A percentile compares a stretch with the other conserved stretches of the same genome.
phyloP scores from a whole-genome alignment of 2,113 vertebrate genomes.

The Redunca redunca region DNA sequence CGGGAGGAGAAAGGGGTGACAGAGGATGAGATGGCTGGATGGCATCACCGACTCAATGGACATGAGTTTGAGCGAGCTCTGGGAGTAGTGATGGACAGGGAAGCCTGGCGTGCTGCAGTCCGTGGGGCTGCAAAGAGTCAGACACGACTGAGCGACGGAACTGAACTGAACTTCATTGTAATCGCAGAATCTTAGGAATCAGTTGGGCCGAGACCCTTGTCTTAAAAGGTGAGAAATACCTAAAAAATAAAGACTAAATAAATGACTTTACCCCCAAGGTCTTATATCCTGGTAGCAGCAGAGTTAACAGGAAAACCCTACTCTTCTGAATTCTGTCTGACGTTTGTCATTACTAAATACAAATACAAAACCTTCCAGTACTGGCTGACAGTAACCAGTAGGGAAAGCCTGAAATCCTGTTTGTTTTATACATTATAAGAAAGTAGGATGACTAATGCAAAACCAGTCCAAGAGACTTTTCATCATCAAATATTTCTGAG shows the following conservation, averaged over 20 bases:
- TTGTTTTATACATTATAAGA: neutral
- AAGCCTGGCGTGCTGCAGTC: fast-evolving
- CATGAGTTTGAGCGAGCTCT: neutral
- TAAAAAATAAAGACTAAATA: neutral
- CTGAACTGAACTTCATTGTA: neutral
- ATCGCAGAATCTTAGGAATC: neutral
- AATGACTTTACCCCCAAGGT: neutral
- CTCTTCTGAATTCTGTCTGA: neutral
- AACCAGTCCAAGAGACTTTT: neutral
- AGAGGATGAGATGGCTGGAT: neutral
- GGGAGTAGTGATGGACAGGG: neutral
- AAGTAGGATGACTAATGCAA: neutral
- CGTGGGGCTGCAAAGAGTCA: neutral
- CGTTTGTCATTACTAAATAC: neutral
- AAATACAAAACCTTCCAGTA: neutral
- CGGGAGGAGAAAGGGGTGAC: neutral
- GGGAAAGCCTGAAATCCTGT: neutral
- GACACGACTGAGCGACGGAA: neutral
- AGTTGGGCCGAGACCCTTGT: neutral
- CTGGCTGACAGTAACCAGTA: neutral
- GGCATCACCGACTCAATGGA: neutral
- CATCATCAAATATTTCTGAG: neutral
- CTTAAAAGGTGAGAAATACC: neutral
- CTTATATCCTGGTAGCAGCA: neutral
- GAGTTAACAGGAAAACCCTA: neutral